Conservation (phyloP, 1,140 invertebrate genomes). For the Drosophila triauraria region DNA sequence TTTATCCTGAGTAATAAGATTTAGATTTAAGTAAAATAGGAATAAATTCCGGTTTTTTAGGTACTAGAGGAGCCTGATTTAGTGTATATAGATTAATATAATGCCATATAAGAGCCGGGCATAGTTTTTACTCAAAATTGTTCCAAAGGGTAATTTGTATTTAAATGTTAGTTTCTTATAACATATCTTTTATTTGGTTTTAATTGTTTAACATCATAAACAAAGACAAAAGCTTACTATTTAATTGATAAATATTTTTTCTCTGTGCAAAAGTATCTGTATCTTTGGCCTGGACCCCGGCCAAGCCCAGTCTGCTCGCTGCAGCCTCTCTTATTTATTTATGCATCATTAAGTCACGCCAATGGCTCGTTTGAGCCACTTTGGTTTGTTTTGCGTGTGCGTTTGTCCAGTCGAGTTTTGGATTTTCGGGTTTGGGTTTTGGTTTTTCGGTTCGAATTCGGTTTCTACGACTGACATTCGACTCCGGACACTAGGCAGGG, state of each 20-base stretch:
- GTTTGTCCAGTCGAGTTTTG: constrained; percentile 21
- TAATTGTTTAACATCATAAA: no score
- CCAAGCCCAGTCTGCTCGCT: constrained; percentile 27
- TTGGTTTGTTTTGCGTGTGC: constrained; percentile 40
- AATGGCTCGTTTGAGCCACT: constrained; percentile 72
- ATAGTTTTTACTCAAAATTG: neutral
- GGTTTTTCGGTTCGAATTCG: constrained; percentile 30
- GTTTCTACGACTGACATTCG: constrained; percentile 38
- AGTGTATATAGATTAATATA: no score
- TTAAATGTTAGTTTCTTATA: neutral
- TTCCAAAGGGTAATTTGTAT: neutral
- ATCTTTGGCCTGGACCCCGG: neutral
- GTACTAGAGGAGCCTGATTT: no score
- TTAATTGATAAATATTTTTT: neutral
- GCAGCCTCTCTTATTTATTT: constrained; percentile 68
- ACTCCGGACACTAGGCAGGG: constrained; percentile 19
- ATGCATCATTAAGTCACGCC: constrained; percentile 80
- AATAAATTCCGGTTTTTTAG: neutral
- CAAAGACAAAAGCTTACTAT: no score
- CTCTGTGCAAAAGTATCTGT: constrained; percentile 7
- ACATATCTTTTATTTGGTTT: fast-evolving
- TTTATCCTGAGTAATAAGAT: neutral
- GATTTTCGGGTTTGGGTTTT: constrained; percentile 25
- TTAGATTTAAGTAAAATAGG: fast-evolving
- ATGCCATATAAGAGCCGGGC: no score